phyloP scores from a whole-genome alignment of 1,140 invertebrate genomes.

The Drosophila erecta region DNA sequence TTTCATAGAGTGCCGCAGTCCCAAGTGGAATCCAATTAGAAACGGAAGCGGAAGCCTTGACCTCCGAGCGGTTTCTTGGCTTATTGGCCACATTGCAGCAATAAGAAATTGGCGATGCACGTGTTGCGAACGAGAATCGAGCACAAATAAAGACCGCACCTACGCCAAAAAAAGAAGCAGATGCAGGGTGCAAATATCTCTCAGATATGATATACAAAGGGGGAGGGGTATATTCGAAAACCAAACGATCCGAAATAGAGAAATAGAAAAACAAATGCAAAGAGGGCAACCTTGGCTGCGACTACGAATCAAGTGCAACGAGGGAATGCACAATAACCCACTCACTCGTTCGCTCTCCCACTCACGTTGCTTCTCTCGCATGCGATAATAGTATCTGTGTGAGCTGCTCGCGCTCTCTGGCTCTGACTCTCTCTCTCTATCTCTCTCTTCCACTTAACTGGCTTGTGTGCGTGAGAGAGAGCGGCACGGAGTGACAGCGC shows the following conservation, averaged over 20 bases:
- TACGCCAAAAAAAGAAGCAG: conserved; percentile 47
- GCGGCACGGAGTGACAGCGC: conserved; percentile 35
- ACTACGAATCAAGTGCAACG: conserved; percentile 26
- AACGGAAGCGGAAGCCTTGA: conserved; percentile 38
- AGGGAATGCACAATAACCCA: conserved; percentile 19
- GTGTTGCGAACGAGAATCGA: conserved; percentile 40
- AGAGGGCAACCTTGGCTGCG: conserved; percentile 59
- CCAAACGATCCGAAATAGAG: conserved; percentile 36
- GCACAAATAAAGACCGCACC: conserved; percentile 29
- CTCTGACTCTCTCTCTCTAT: background rate
- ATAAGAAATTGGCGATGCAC: conserved; percentile 32
- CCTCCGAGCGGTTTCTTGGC: conserved; percentile 20
- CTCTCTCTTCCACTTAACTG: background rate
- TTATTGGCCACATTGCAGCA: conserved; percentile 38
- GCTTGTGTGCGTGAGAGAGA: conserved; percentile 16
- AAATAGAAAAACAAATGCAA: conserved; percentile 50
- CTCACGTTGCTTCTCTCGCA: conserved; percentile 42
- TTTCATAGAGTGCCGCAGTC: conserved; percentile 3
- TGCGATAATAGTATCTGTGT: conserved; percentile 77
- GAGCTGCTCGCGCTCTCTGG: conserved; percentile 6
- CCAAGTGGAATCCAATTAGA: conserved; percentile 22
- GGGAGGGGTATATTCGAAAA: conserved; percentile 9
- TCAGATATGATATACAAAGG: conserved; percentile 18
- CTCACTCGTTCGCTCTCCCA: conserved; percentile 10
- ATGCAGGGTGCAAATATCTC: conserved; percentile 13